These are phyloP conservation scores for Gadopsis marmoratus DNA, from an alignment of 2,797 vertebrate genomes.

Conservation along the genomic window DNA sequence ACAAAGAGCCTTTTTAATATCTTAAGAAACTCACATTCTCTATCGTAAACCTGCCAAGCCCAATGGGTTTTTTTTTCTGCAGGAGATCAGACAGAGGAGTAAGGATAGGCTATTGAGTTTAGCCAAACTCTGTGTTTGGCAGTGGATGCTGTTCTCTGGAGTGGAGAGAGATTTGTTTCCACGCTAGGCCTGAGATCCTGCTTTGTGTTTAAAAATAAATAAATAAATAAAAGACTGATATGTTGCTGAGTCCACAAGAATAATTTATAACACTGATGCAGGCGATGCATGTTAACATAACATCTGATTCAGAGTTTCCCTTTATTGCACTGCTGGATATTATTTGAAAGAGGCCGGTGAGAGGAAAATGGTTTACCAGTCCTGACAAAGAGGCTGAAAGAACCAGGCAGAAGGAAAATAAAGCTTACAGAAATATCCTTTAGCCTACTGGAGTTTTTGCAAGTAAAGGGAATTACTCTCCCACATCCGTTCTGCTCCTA, in stretches of 20 bases:
- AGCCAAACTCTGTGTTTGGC: conserved; percentile 76
- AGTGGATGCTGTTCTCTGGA: conserved; percentile 78
- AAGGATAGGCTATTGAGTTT: conserved; percentile 74
- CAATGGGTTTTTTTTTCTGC: conserved; percentile 36
- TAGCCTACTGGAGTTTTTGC: conserved; percentile 50
- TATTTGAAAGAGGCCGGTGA: conserved; percentile 68
- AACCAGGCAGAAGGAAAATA: conserved; percentile 61
- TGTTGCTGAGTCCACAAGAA: conserved; percentile 91
- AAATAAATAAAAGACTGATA: conserved; percentile 47
- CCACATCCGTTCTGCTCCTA: conserved; percentile 46
- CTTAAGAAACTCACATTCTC: conserved; percentile 41
- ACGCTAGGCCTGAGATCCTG: conserved; percentile 75
- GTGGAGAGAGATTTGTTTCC: conserved; percentile 81
- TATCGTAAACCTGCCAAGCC: conserved; percentile 40
- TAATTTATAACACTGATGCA: conserved; percentile 86
- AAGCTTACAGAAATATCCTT: conserved; percentile 63
- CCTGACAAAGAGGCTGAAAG: conserved; percentile 60
- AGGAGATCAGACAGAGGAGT: conserved; percentile 64
- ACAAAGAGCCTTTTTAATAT: conserved; percentile 52
- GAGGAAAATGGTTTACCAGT: conserved; percentile 58
- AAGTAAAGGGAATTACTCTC: conserved; percentile 53
- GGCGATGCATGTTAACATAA: conserved; percentile 77
- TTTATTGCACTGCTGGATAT: conserved; percentile 61
- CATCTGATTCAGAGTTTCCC: conserved; percentile 80
- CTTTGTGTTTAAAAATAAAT: conserved; percentile 64